Evolutionary conservation across 2,113 vertebrate species (phyloP).

Genomic region (Rhodinocichla rosea): DNA sequence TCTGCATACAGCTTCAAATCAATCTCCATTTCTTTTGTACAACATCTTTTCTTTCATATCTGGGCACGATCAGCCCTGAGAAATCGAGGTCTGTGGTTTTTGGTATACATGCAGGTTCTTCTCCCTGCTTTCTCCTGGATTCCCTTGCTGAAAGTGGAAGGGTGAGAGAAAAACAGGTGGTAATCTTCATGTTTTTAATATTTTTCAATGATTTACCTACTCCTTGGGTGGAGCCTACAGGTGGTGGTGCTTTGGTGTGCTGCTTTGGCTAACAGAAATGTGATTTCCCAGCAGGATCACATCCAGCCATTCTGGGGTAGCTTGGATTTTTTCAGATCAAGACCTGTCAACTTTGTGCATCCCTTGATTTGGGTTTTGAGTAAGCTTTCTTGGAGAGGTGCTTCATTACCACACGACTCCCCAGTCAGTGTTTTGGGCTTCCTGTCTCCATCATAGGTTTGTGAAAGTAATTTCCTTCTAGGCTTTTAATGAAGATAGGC

Average conservation of each 20-base stretch:
- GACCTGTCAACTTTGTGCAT: background rate
- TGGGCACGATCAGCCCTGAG: background rate
- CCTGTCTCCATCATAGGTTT: background rate
- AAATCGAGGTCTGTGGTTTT: background rate
- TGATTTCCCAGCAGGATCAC: background rate
- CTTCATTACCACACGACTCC: background rate
- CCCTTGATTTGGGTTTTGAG: background rate
- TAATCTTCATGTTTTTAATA: background rate
- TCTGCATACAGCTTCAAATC: background rate
- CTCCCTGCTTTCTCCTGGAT: background rate
- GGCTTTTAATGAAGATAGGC: background rate
- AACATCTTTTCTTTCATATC: background rate
- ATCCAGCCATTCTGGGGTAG: background rate
- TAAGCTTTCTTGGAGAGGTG: background rate
- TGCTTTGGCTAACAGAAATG: background rate
- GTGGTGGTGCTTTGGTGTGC: background rate
- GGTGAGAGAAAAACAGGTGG: background rate
- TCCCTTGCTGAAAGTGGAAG: background rate
- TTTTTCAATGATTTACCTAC: background rate
- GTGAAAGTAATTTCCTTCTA: background rate
- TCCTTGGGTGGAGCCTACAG: background rate
- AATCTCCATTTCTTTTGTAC: background rate
- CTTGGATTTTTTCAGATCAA: background rate
- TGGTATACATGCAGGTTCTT: background rate
- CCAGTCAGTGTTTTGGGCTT: background rate